Conservation (phyloP, 2,797 vertebrate genomes). For the Neosilurus mollespiculum region DNA sequence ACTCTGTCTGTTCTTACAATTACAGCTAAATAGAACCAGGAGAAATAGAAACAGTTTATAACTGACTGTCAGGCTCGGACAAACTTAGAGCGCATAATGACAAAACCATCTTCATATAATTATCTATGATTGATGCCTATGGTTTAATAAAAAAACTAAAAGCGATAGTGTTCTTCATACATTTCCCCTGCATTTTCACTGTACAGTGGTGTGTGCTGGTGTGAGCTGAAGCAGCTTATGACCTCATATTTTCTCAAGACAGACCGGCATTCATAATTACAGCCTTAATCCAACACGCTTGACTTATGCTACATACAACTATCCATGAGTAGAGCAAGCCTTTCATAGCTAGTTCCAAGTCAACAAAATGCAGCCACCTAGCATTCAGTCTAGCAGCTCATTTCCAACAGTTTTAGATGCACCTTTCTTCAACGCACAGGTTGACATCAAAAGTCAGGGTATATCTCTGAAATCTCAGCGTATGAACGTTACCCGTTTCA, state of each 20-base stretch:
- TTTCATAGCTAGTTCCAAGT: not conserved
- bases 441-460: not conserved
- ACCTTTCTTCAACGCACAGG: not conserved
- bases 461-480: not conserved
- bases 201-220: not conserved
- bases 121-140: not conserved
- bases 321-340: not conserved
- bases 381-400: not conserved
- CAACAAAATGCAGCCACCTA: not conserved
- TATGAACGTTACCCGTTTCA: not conserved
- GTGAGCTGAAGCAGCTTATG: not conserved
- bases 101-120: conserved; percentile 12
- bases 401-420: not conserved
- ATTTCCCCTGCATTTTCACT: not conserved
- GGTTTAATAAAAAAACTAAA: not conserved
- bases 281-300: too few species aligned
- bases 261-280: not conserved
- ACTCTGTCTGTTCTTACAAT: conserved; percentile 26
- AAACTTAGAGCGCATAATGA: not conserved
- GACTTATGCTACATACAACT: not conserved
- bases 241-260: not conserved
- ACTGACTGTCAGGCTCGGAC: not conserved
- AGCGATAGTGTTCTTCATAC: not conserved
- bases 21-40: conserved; percentile 35
- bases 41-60: conserved; percentile 9